phyloP scores from a whole-genome alignment of 37 sponge, comb jelly and placozoan species.

The Crambe crambe region DNA sequence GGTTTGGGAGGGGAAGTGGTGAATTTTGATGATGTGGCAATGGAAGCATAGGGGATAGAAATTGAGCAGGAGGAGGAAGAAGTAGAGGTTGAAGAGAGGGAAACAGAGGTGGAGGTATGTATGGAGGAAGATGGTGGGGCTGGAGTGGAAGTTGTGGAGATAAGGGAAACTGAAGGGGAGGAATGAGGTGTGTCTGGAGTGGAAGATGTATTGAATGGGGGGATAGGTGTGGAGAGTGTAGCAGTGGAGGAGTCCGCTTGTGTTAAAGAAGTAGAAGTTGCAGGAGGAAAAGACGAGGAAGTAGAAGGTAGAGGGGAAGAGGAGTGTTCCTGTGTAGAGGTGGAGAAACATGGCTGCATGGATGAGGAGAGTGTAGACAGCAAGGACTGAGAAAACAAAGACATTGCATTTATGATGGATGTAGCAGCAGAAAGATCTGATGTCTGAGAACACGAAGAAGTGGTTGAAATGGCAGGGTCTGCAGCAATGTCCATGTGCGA shows the following conservation, averaged over 20 bases:
- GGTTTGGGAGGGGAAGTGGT: neutral
- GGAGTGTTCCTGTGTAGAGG: constrained; percentile 1
- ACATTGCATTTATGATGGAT: too few relatives aligned
- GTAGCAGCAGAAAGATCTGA: too few relatives aligned
- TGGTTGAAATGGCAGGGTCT: too few relatives aligned
- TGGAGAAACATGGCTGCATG: neutral
- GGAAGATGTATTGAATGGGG: too few relatives aligned
- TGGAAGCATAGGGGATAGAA: neutral
- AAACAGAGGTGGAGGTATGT: neutral
- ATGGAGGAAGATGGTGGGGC: neutral
- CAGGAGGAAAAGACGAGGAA: neutral
- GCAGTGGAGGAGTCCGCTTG: neutral
- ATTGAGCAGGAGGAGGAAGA: neutral
- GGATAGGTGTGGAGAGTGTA: neutral
- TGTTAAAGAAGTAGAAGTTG: neutral
- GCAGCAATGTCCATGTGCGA: too few relatives aligned
- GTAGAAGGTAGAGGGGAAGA: neutral
- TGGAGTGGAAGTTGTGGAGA: constrained; percentile 1
- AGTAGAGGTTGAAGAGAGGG: neutral
- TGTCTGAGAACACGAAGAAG: too few relatives aligned
- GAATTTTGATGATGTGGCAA: neutral
- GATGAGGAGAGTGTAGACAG: neutral
- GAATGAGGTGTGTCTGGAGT: neutral
- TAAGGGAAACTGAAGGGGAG: neutral
- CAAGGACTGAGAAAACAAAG: too few relatives aligned